A percentile compares a stretch with the other conserved stretches of the same genome.
phyloP scores from a whole-genome alignment of 1,140 invertebrate genomes.

The Eriocheir sinensis region DNA sequence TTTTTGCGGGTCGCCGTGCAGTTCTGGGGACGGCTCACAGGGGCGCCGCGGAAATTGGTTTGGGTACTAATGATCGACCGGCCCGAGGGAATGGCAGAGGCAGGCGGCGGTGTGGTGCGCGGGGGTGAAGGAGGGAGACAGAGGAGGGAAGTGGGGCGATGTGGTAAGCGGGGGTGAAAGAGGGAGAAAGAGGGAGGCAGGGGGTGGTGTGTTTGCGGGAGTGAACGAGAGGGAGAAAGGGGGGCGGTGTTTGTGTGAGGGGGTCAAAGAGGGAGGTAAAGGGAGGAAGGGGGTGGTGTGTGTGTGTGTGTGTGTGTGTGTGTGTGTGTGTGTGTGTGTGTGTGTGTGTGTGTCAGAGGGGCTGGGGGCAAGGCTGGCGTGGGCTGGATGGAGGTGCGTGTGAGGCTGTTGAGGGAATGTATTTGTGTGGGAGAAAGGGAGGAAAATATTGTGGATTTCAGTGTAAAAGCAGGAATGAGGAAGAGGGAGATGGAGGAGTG shows the following conservation, averaged over 20 bases:
- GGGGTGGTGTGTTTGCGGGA: too few relatives aligned
- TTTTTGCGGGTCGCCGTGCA: background rate
- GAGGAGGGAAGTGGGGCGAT: background rate
- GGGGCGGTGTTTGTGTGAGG: background rate
- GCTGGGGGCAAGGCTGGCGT: background rate
- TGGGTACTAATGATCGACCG: background rate
- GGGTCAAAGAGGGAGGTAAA: too few relatives aligned
- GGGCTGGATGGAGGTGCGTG: too few relatives aligned
- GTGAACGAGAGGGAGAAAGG: too few relatives aligned
- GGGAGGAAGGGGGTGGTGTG: background rate
- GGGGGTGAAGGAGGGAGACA: background rate
- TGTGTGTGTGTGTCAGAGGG: background rate
- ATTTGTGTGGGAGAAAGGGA: too few relatives aligned
- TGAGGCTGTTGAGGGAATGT: too few relatives aligned
- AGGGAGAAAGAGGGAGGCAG: background rate
- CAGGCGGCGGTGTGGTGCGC: background rate
- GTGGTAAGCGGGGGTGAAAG: background rate
- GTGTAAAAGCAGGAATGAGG: too few relatives aligned
- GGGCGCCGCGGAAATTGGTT: background rate
- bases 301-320: slow-evolving; percentile 32
- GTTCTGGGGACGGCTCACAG: background rate
- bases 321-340: slow-evolving; percentile 35
- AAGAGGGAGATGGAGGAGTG: too few relatives aligned
- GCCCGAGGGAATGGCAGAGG: background rate
- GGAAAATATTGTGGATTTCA: too few relatives aligned